These are phyloP conservation scores for Micropoecilia bifurca DNA, from an alignment of 2,797 vertebrate species.

Conservation along the genomic window DNA sequence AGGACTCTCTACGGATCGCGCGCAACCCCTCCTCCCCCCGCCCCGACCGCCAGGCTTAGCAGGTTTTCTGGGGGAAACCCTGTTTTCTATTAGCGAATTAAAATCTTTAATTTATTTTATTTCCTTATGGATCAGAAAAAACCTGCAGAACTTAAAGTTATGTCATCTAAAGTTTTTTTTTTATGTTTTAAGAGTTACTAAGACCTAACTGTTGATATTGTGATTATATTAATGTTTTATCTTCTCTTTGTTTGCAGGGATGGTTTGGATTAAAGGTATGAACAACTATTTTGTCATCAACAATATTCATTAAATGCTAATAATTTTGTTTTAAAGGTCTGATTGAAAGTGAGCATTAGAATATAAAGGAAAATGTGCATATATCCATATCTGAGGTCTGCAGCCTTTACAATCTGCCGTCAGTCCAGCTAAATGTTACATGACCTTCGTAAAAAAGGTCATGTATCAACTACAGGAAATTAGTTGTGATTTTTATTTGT, in stretches of 20 bases:
- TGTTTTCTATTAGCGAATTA: no score
- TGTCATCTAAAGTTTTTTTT: conserved; percentile 32
- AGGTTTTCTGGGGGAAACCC: no score
- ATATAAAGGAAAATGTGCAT: background rate
- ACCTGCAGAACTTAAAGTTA: background rate
- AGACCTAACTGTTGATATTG: no score
- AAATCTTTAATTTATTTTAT: background rate
- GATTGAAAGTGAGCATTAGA: background rate
- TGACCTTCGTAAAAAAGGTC: no score
- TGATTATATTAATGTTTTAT: no score
- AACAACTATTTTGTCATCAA: conserved; percentile 16
- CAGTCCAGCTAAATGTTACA: no score
- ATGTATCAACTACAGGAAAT: no score
- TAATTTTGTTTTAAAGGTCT: background rate
- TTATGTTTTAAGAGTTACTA: conserved; percentile 21
- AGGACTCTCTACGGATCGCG: no score
- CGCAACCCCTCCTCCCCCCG: no score
- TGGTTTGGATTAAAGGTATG: conserved; percentile 86
- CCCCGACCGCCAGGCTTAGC: no score
- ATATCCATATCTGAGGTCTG: background rate
- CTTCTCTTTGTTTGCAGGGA: conserved; percentile 76
- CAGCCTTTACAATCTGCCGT: no score
- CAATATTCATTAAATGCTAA: background rate
- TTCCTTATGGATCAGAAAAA: conserved; percentile 32
- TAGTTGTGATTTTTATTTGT: no score